These are phyloP conservation scores for Oncopeltus fasciatus DNA, from an alignment of 1,140 invertebrate species.

Conservation along the genomic window DNA sequence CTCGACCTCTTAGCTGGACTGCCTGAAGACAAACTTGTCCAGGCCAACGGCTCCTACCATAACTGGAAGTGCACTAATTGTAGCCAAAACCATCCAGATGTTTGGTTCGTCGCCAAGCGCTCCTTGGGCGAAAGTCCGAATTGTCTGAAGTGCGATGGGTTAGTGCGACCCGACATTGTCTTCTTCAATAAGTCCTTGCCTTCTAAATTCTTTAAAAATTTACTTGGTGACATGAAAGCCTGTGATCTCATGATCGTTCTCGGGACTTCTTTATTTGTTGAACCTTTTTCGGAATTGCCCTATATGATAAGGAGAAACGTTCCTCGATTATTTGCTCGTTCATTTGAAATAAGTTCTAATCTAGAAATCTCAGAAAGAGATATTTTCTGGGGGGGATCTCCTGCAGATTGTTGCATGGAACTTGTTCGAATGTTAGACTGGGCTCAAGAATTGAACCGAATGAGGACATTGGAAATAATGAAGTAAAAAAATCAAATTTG, in stretches of 20 bases:
- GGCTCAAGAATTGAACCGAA: too few species aligned
- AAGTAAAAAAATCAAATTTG: too few species aligned
- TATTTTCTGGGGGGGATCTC: conserved; percentile 74
- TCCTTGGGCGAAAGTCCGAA: conserved; percentile 44
- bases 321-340: conserved; percentile 70
- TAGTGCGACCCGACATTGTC: conserved; percentile 87
- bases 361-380: conserved; percentile 45
- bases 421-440: conserved; percentile 73
- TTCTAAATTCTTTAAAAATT: conserved; percentile 48
- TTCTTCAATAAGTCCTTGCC: conserved; percentile 88
- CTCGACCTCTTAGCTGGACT: not conserved
- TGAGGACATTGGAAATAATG: too few species aligned
- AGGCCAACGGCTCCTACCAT: not conserved
- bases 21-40: not conserved
- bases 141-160: conserved; percentile 52
- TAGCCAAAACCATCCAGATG: not conserved
- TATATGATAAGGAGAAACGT: conserved; percentile 32
- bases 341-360: not conserved
- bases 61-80: not conserved
- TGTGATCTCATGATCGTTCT: conserved; percentile 90
- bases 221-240: conserved; percentile 58
- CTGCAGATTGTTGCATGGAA: conserved; percentile 66
- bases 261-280: conserved; percentile 86
- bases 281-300: conserved; percentile 77
- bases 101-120: conserved; percentile 29